phyloP scores from a whole-genome alignment of 2,113 vertebrate species.

The Glaucomys volans region DNA sequence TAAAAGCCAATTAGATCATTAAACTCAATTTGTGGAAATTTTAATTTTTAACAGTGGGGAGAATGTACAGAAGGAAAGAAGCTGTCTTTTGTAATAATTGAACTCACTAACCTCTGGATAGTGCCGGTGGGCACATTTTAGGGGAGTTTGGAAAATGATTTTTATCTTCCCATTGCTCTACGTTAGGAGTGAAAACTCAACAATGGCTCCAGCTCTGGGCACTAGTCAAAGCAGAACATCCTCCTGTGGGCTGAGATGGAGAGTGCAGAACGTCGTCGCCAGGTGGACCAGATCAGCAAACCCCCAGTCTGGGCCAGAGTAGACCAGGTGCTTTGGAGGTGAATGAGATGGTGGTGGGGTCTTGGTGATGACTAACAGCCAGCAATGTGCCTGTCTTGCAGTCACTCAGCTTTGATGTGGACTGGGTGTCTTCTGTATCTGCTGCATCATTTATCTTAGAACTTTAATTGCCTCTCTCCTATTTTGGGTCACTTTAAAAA shows the following conservation, averaged over 20 bases:
- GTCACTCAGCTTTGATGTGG: background rate
- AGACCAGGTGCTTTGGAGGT: background rate
- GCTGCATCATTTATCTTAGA: too few relatives aligned
- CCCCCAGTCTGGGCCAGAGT: rapidly evolving
- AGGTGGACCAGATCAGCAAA: background rate
- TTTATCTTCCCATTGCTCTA: background rate
- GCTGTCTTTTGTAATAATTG: background rate
- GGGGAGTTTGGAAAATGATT: background rate
- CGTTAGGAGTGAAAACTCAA: background rate
- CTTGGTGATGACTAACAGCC: background rate
- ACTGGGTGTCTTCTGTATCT: rapidly evolving
- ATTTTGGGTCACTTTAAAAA: background rate
- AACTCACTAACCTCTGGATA: too few relatives aligned
- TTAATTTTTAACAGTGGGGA: background rate
- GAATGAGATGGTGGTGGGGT: background rate
- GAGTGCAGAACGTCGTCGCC: rapidly evolving
- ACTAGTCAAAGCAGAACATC: background rate
- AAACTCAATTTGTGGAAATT: background rate
- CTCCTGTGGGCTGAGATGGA: background rate
- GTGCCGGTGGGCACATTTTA: background rate
- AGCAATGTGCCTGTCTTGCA: too few relatives aligned
- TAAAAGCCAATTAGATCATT: background rate
- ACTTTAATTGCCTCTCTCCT: background rate
- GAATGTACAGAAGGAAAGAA: background rate
- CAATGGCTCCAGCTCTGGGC: background rate